Conservation (phyloP, 2,888 invertebrate genomes). For the Archaeoteleia sp. region DNA sequence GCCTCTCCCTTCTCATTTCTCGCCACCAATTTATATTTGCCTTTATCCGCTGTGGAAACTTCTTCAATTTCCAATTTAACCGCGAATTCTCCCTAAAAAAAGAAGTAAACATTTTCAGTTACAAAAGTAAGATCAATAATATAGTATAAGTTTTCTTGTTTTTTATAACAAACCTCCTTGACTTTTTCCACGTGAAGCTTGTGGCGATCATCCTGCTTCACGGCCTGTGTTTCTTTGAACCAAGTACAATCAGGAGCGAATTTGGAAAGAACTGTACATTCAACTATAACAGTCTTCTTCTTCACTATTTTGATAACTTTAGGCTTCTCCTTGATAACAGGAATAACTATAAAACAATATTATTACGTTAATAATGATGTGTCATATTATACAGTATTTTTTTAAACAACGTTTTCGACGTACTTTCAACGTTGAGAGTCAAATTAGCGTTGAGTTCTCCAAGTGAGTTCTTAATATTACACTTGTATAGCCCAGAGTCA, state of each 20-base stretch:
- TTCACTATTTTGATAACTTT: slow-evolving; percentile 93
- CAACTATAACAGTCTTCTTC: slow-evolving; percentile 93
- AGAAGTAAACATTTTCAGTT: slow-evolving; percentile 13
- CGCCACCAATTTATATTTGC: slow-evolving; percentile 91
- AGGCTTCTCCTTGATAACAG: slow-evolving; percentile 94
- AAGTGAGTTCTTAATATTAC: slow-evolving; percentile 95
- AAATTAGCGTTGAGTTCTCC: slow-evolving; percentile 98
- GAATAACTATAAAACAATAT: slow-evolving; percentile 82
- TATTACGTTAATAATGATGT: slow-evolving; percentile 4
- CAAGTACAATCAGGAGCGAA: slow-evolving; percentile 95
- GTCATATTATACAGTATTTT: too few relatives aligned
- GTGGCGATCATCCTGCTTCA: slow-evolving; percentile 86
- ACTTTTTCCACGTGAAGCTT: slow-evolving; percentile 86
- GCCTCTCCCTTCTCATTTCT: slow-evolving; percentile 96
- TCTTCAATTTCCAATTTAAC: slow-evolving; percentile 93
- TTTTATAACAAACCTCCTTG: slow-evolving; percentile 80
- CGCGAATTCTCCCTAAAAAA: slow-evolving; percentile 87
- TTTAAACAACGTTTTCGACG: too few relatives aligned
- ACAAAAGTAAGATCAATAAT: too few relatives aligned
- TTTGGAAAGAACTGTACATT: slow-evolving; percentile 94
- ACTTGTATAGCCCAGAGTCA: slow-evolving; percentile 98
- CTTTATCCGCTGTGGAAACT: slow-evolving; percentile 87
- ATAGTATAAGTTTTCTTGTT: too few relatives aligned
- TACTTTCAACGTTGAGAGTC: slow-evolving; percentile 98
- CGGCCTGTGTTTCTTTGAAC: slow-evolving; percentile 90